Evolutionary conservation across 2,797 vertebrate genomes (phyloP).

Genomic region (Sebastes umbrosus): DNA sequence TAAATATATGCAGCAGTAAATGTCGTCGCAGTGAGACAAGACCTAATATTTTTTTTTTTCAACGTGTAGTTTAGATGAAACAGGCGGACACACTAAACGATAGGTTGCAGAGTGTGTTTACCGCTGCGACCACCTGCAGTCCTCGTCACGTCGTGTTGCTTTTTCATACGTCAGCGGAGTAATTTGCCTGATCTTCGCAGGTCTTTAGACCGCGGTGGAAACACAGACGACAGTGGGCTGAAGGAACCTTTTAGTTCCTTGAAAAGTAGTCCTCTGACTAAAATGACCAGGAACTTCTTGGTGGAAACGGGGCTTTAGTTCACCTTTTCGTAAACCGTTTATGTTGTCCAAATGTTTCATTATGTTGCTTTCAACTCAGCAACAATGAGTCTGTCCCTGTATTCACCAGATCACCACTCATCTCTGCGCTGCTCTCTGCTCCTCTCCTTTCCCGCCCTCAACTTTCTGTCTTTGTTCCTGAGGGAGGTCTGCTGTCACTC

Average conservation of each 20-base stretch:
- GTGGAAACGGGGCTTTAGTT: background rate
- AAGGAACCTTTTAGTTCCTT: background rate
- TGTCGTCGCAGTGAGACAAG: no score
- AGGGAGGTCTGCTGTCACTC: conserved; percentile 74
- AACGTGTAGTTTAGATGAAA: background rate
- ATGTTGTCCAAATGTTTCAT: background rate
- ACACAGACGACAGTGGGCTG: background rate
- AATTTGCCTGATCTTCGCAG: background rate
- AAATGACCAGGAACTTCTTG: background rate
- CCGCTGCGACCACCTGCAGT: no score
- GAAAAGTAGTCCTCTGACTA: background rate
- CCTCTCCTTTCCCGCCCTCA: conserved; percentile 39
- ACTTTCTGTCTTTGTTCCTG: conserved; percentile 67
- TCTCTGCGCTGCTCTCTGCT: conserved; percentile 21
- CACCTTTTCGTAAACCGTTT: background rate
- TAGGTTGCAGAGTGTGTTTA: background rate
- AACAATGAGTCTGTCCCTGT: background rate
- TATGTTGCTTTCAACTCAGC: conserved; percentile 4
- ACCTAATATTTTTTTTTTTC: no score
- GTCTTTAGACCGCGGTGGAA: background rate
- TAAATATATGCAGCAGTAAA: no score
- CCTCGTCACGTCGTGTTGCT: no score
- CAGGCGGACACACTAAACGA: background rate
- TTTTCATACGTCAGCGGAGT: no score
- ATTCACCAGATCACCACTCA: conserved; percentile 13